A percentile compares a stretch with the other conserved stretches of the same genome.
These are phyloP conservation scores for Macrostomum lignano DNA, from an alignment of 1,140 invertebrate genomes.

Conservation along the genomic window DNA sequence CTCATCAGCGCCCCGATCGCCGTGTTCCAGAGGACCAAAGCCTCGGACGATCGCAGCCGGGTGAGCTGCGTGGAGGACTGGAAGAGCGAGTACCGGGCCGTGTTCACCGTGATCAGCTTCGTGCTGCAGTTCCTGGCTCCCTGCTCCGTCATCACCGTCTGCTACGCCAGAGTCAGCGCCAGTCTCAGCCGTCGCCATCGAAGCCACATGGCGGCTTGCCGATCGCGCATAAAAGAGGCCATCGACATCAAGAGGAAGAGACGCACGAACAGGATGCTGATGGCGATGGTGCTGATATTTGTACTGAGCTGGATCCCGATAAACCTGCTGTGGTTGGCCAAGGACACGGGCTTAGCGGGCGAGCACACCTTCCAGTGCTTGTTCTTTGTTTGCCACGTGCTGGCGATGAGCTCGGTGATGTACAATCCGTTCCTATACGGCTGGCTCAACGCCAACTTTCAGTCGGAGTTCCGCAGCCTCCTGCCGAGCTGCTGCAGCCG, in stretches of 20 bases:
- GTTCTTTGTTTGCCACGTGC: too few relatives aligned
- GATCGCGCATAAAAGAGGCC: slow-evolving; percentile 36
- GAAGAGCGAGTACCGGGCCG: slow-evolving; percentile 29
- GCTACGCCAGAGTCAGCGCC: slow-evolving; percentile 21
- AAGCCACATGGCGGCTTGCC: slow-evolving; percentile 33
- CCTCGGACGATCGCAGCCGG: slow-evolving; percentile 15
- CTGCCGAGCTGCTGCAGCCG: too few relatives aligned
- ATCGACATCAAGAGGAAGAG: slow-evolving; percentile 38
- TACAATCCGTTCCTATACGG: slow-evolving; percentile 73
- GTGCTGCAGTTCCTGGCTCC: slow-evolving; percentile 32
- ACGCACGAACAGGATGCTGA: slow-evolving; percentile 53
- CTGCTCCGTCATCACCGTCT: slow-evolving; percentile 23
- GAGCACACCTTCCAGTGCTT: too few relatives aligned
- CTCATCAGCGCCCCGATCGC: slow-evolving; percentile 30
- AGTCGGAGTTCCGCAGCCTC: slow-evolving; percentile 46
- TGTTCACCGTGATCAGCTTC: slow-evolving; percentile 25
- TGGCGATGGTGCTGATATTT: slow-evolving; percentile 82
- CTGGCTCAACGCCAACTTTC: slow-evolving; percentile 79
- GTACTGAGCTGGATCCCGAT: slow-evolving; percentile 77
- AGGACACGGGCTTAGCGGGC: too few relatives aligned
- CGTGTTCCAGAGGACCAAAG: slow-evolving; percentile 14
- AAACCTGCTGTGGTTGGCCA: slow-evolving; percentile 32
- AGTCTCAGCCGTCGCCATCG: slow-evolving; percentile 15
- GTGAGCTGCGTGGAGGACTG: slow-evolving; percentile 15
- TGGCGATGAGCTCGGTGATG: slow-evolving; percentile 69